Conservation (phyloP, 2,113 vertebrate species). For the Tychaedon coryphoeus region DNA sequence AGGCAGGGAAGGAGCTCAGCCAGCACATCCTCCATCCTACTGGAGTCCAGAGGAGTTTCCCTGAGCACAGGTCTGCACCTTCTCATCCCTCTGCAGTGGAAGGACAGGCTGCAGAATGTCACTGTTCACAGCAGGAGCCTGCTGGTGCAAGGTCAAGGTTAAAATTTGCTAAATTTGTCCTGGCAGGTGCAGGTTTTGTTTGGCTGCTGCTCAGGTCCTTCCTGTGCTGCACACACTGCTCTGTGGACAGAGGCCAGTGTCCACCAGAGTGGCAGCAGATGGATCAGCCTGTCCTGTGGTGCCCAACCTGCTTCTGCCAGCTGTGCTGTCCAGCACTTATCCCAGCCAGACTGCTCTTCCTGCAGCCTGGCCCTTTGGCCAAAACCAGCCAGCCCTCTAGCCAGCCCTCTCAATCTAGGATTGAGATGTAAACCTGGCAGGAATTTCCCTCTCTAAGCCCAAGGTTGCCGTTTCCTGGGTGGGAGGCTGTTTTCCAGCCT, state of each 20-base stretch:
- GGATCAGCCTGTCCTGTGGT: neutral
- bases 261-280: neutral
- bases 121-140: accelerated
- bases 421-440: neutral
- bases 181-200: neutral
- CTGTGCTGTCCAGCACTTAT: neutral
- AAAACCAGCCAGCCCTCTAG: neutral
- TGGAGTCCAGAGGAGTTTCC: neutral
- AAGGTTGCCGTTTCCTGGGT: neutral
- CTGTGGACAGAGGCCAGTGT: neutral
- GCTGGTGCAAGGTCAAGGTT: neutral
- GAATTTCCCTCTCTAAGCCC: neutral
- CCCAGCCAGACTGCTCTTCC: neutral
- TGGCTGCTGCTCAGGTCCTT: neutral
- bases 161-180: neutral
- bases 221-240: neutral
- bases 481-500: neutral
- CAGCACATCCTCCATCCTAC: accelerated
- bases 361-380: neutral
- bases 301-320: neutral
- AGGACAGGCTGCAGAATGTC: neutral
- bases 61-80: neutral
- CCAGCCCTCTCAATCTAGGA: neutral
- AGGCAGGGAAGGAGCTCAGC: neutral
- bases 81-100: neutral